Evolutionary conservation across 2,888 invertebrate species (phyloP).

Genomic region (Macrosoma leucophasiata): DNA sequence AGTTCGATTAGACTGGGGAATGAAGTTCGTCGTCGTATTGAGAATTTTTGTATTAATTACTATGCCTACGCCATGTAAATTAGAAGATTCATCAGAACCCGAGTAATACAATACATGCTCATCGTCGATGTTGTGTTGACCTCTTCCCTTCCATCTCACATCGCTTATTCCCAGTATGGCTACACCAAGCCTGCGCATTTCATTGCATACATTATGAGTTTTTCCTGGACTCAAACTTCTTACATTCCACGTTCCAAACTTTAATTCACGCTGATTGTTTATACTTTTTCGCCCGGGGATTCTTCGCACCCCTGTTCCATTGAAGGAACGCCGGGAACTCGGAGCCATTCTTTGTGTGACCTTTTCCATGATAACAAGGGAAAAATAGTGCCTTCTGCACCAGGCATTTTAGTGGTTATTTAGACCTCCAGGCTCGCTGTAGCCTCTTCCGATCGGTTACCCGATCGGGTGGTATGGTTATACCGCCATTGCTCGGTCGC

Average conservation of each 20-base stretch:
- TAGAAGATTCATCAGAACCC: neutral
- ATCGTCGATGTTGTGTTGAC: neutral
- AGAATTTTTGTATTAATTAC: neutral
- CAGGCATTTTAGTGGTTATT: no score
- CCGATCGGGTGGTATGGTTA: no score
- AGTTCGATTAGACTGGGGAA: neutral
- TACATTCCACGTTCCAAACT: neutral
- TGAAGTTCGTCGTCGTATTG: neutral
- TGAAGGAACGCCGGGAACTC: no score
- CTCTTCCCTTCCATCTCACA: neutral
- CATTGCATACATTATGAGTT: neutral
- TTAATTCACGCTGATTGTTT: no score
- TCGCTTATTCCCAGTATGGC: neutral
- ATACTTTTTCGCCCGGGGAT: no score
- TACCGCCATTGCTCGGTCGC: no score
- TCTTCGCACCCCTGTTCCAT: no score
- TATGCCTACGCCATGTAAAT: neutral
- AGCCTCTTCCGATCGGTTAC: no score
- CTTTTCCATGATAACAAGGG: no score
- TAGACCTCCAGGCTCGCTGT: no score
- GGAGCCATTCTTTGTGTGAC: no score
- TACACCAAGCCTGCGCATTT: neutral
- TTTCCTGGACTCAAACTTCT: neutral
- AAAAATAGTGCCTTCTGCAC: no score
- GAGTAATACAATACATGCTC: neutral